Conservation (phyloP, 2,888 invertebrate species). For the Plutella xylostella region DNA sequence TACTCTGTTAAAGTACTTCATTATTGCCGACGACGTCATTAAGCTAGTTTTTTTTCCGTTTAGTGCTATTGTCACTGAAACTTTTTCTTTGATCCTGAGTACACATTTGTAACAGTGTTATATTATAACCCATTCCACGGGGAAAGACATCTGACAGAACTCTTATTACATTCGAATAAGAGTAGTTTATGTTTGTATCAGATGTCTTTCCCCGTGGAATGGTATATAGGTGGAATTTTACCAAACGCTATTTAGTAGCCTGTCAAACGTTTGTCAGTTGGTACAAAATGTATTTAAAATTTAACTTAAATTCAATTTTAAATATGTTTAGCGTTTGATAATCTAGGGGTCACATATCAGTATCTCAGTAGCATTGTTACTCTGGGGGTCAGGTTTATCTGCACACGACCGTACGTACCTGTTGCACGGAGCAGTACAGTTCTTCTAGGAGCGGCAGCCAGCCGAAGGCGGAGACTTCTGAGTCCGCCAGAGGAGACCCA, state of each 20-base stretch:
- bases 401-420: not conserved
- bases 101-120: too few relatives aligned
- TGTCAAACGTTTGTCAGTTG: not conserved
- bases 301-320: not conserved
- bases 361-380: not conserved
- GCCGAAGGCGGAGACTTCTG: slow-evolving; percentile 53
- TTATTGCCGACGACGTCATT: too few relatives aligned
- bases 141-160: too few relatives aligned
- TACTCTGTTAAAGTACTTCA: too few relatives aligned
- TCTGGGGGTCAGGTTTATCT: not conserved
- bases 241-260: not conserved
- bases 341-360: not conserved
- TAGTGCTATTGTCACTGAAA: too few relatives aligned
- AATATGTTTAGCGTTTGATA: not conserved
- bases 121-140: too few relatives aligned
- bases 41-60: too few relatives aligned
- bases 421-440: slow-evolving; percentile 26
- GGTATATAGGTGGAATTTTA: too few relatives aligned
- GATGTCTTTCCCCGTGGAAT: too few relatives aligned
- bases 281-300: not conserved
- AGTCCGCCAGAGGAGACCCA: slow-evolving; percentile 51
- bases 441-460: slow-evolving; percentile 42
- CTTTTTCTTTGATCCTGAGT: too few relatives aligned
- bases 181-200: too few relatives aligned
- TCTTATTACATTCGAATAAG: too few relatives aligned